These are phyloP conservation scores for Melanostoma mellinum DNA, from an alignment of 2,888 invertebrate genomes.

Conservation along the genomic window DNA sequence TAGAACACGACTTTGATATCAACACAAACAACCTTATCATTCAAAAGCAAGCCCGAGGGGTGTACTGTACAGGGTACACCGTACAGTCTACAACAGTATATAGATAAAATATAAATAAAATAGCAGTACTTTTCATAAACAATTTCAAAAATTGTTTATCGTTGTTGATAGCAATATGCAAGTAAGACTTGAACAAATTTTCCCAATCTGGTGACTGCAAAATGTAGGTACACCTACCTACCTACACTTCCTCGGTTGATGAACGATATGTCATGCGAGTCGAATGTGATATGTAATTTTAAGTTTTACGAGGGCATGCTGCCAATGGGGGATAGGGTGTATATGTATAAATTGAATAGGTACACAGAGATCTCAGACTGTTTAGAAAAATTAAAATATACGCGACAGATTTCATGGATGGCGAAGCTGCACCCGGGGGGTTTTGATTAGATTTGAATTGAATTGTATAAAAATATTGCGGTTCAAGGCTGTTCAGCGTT, in stretches of 20 bases:
- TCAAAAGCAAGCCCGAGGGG: neutral
- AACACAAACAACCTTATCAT: constrained; percentile 68
- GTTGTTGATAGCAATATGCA: constrained; percentile 52
- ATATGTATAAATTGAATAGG: neutral
- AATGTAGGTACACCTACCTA: constrained; percentile 14
- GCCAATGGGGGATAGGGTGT: constrained; percentile 2
- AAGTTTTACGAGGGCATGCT: neutral
- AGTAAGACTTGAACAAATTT: constrained; percentile 45
- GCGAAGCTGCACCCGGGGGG: too few species aligned
- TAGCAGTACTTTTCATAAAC: constrained; percentile 45
- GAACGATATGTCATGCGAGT: constrained; percentile 41
- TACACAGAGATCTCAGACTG: constrained; percentile 4
- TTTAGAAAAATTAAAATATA: neutral
- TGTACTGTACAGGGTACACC: too few species aligned
- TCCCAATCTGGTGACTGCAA: constrained; percentile 22
- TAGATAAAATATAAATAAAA: neutral
- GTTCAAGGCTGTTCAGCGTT: constrained; percentile 43
- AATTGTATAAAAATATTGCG: constrained; percentile 9
- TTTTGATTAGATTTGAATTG: too few species aligned
- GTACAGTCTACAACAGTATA: too few species aligned
- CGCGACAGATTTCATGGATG: too few species aligned
- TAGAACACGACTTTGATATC: constrained; percentile 64
- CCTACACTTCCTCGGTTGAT: constrained; percentile 55
- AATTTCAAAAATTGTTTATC: constrained; percentile 65
- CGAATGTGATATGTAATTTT: constrained; percentile 16